These are phyloP conservation scores for Zaprionus davidi DNA, from an alignment of 1,140 invertebrate genomes.

Conservation along the genomic window DNA sequence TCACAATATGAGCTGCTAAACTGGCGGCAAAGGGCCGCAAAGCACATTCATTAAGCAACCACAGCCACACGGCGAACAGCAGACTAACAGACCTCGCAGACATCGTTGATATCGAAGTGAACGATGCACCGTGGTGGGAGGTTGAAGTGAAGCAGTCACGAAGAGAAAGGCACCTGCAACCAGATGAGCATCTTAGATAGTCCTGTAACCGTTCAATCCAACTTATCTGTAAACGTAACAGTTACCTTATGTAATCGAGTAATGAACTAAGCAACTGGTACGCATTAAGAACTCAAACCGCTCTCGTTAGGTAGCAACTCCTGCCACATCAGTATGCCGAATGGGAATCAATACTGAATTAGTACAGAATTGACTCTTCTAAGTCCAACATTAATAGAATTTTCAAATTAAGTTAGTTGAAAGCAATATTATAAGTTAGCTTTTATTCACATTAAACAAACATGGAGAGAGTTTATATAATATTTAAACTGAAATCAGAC, in stretches of 20 bases:
- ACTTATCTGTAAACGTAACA: conserved; percentile 9
- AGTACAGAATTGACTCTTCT: too few species aligned
- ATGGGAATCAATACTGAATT: conserved; percentile 17
- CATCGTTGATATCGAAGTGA: conserved; percentile 15
- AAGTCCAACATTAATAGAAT: too few species aligned
- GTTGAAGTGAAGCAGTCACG: conserved; percentile 15
- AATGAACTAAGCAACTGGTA: conserved; percentile 13
- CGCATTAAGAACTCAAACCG: background rate
- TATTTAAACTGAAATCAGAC: background rate
- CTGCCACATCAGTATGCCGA: background rate
- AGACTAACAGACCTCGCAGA: conserved; percentile 23
- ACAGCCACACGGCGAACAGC: conserved; percentile 43
- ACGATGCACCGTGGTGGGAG: background rate
- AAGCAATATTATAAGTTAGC: too few species aligned
- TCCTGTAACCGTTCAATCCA: background rate
- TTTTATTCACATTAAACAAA: too few species aligned
- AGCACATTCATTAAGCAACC: conserved; percentile 67
- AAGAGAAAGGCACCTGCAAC: background rate
- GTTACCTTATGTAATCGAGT: conserved; percentile 1
- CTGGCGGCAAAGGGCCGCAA: conserved; percentile 33
- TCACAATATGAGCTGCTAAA: conserved; percentile 42
- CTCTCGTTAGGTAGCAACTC: background rate
- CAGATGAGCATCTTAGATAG: too few species aligned
- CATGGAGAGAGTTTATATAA: background rate
- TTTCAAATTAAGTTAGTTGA: too few species aligned